phyloP scores from a whole-genome alignment of 2,113 vertebrate genomes.

The Opisthocomus hoazin region DNA sequence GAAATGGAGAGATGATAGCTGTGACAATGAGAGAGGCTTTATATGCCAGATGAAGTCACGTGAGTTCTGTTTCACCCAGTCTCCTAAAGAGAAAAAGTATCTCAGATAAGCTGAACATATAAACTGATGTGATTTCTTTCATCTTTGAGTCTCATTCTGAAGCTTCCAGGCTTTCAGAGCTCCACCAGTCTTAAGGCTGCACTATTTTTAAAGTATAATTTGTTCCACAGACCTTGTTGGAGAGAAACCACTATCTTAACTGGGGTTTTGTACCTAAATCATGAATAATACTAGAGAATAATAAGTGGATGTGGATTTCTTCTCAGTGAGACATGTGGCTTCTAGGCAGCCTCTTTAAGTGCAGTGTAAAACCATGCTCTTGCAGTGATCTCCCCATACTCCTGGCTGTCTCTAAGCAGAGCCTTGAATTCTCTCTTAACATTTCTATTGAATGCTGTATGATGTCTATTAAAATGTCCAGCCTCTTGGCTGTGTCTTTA shows the following conservation, averaged over 20 bases:
- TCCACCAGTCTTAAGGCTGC: not conserved
- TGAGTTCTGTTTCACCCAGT: constrained; percentile 35
- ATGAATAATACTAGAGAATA: not conserved
- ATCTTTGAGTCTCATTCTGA: not conserved
- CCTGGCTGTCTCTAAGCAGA: not conserved
- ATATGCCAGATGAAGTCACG: constrained; percentile 80
- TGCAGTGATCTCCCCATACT: not conserved
- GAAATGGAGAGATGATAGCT: constrained; percentile 78
- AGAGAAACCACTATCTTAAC: not conserved
- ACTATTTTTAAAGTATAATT: not conserved
- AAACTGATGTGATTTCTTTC: not conserved
- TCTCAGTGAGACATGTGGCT: not conserved
- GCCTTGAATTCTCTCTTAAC: not conserved
- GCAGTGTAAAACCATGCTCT: not conserved
- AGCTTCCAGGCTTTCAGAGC: not conserved
- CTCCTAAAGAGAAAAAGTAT: not conserved
- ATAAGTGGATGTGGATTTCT: not conserved
- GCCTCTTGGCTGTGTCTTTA: not conserved
- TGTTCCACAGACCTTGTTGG: not conserved
- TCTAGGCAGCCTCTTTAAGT: not conserved
- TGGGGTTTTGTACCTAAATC: not conserved
- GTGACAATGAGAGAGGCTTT: constrained; percentile 65
- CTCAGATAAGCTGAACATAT: not conserved
- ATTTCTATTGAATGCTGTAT: not conserved
- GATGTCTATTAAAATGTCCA: not conserved